These are phyloP conservation scores for Etheostoma perlongum DNA, from an alignment of 2,797 vertebrate genomes.

Conservation along the genomic window DNA sequence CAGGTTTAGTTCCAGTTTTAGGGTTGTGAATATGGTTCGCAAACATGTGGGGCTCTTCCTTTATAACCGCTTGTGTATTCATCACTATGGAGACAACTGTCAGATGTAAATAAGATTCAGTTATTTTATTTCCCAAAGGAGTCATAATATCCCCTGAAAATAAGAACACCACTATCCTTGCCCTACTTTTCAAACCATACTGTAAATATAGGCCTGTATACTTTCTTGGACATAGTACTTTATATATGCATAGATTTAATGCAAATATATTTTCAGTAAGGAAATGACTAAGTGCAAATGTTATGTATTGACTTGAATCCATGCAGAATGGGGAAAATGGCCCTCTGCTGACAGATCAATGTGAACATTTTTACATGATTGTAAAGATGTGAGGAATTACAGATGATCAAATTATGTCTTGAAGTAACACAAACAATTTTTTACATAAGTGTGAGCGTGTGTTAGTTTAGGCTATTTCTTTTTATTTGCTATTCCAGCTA, in stretches of 20 bases:
- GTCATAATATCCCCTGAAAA: slow-evolving; percentile 20
- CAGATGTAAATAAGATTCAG: slow-evolving; percentile 36
- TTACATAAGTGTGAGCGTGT: not conserved
- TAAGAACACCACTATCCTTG: not conserved
- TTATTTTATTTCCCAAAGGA: slow-evolving; percentile 17
- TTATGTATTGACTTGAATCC: too few species aligned
- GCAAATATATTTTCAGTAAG: not conserved
- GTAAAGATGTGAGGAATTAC: not conserved
- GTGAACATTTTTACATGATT: not conserved
- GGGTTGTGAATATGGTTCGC: not conserved
- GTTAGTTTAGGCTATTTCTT: not conserved
- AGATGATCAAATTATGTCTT: not conserved
- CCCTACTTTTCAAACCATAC: slow-evolving; percentile 23
- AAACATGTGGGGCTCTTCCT: slow-evolving; percentile 16
- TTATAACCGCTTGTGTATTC: slow-evolving; percentile 45
- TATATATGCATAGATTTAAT: not conserved
- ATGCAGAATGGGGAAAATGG: not conserved
- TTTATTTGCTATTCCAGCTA: too few species aligned
- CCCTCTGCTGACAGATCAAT: not conserved
- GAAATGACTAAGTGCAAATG: not conserved
- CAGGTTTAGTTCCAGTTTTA: slow-evolving; percentile 25
- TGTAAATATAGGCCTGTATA: not conserved
- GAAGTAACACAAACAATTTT: not conserved
- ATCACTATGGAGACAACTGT: slow-evolving; percentile 21
- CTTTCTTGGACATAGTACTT: not conserved